Percentiles rank a stretch among this genome's conserved stretches.
Evolutionary conservation across 2,888 invertebrate genomes (phyloP).

Genomic region (Chalcosyrphus nemorum): DNA sequence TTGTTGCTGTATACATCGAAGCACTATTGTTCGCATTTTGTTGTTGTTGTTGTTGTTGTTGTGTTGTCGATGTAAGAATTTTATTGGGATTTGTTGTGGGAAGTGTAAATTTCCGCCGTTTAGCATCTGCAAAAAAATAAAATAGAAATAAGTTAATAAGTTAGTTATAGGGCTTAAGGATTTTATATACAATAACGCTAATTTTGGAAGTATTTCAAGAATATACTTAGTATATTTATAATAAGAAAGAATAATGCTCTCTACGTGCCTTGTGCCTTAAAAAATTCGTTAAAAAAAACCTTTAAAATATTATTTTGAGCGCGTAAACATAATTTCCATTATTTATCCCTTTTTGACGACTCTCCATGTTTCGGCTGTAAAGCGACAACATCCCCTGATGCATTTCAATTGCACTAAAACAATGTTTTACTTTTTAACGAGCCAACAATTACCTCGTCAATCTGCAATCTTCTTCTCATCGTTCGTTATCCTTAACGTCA

Average conservation of each 20-base stretch:
- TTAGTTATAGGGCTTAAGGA: neutral
- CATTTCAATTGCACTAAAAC: conserved; percentile 33
- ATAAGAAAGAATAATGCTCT: too few species aligned
- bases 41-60: too few species aligned
- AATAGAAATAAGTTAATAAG: neutral
- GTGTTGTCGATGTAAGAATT: conserved; percentile 74
- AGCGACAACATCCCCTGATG: neutral
- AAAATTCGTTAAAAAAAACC: too few species aligned
- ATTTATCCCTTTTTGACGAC: neutral
- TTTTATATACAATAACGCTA: too few species aligned
- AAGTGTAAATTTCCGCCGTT: conserved; percentile 75
- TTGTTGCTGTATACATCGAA: conserved; percentile 42
- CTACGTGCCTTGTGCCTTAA: too few species aligned
- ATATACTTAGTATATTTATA: too few species aligned
- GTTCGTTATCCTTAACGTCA: conserved; percentile 11
- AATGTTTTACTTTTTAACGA: conserved; percentile 67
- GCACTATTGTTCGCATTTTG: conserved; percentile 67
- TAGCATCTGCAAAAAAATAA: conserved; percentile 75
- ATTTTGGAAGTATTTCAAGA: too few species aligned
- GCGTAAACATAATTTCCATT: neutral
- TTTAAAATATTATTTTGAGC: too few species aligned
- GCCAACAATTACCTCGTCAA: conserved; percentile 71
- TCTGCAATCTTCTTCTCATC: conserved; percentile 41
- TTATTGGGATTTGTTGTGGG: conserved; percentile 74
- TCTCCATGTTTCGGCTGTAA: neutral